Percentiles rank a stretch among this genome's conserved stretches.
Conservation (phyloP, 2,888 invertebrate genomes). For the Quadroppia sp. region DNA sequence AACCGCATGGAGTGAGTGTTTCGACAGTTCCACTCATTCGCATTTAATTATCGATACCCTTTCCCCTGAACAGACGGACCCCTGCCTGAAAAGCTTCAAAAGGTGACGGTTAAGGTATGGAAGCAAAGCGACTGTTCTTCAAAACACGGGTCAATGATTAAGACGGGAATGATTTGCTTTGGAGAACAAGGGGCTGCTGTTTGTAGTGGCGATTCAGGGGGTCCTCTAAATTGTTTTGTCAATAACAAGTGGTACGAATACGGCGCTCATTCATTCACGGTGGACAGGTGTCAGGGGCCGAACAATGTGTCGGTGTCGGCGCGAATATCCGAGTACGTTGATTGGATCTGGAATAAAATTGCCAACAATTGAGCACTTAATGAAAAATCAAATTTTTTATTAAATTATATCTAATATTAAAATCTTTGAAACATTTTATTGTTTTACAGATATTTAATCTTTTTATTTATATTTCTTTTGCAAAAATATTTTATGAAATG, state of each 20-base stretch:
- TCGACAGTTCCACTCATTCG: background rate
- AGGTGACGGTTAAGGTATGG: background rate
- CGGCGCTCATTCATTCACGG: slow-evolving; percentile 37
- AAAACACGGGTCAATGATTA: background rate
- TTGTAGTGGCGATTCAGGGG: slow-evolving; percentile 44
- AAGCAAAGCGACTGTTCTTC: background rate
- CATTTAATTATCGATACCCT: no score
- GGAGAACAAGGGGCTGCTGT: slow-evolving; percentile 34
- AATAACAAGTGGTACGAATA: slow-evolving; percentile 31
- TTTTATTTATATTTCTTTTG: no score
- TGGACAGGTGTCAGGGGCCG: slow-evolving; percentile 12
- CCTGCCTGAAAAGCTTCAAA: background rate
- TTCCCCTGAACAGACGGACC: background rate
- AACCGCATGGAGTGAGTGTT: slow-evolving; percentile 19
- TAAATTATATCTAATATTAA: no score
- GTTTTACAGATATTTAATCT: no score
- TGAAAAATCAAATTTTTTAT: no score
- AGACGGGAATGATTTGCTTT: slow-evolving; percentile 33
- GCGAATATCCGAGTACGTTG: background rate
- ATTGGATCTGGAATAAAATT: slow-evolving; percentile 29
- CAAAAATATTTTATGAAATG: no score
- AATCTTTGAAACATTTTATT: no score
- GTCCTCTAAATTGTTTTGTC: slow-evolving; percentile 42
- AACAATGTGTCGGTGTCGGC: slow-evolving; percentile 22
- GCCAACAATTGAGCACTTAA: background rate